Conservation (phyloP, 2,888 invertebrate genomes). For the Drosophila parthenogenetica region DNA sequence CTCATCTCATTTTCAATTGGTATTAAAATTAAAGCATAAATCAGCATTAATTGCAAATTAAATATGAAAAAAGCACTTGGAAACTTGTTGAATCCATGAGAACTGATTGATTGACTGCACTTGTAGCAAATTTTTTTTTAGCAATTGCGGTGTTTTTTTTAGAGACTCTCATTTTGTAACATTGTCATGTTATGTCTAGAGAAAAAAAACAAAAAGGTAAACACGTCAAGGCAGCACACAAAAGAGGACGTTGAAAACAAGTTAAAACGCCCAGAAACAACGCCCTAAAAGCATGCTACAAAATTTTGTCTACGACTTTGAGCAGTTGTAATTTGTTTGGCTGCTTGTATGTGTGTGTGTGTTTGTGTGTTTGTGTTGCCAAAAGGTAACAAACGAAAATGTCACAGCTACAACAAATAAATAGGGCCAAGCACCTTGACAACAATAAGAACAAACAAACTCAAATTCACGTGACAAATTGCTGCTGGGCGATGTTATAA, state of each 20-base stretch:
- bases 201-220: slow-evolving; percentile 24
- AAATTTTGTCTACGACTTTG: slow-evolving; percentile 38
- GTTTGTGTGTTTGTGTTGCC: background rate
- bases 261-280: slow-evolving; percentile 19
- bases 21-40: background rate
- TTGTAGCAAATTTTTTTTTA: background rate
- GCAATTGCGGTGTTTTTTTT: background rate
- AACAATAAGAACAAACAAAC: slow-evolving; percentile 23
- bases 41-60: slow-evolving; percentile 13
- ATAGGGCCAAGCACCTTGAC: slow-evolving; percentile 20
- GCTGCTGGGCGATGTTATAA: slow-evolving; percentile 65
- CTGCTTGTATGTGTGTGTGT: slow-evolving; percentile 1
- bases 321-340: slow-evolving; percentile 55
- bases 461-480: slow-evolving; percentile 76
- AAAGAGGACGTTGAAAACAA: slow-evolving; percentile 11
- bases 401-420: slow-evolving; percentile 37
- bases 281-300: slow-evolving; percentile 59
- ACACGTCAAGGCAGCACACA: slow-evolving; percentile 41
- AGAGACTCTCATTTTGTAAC: background rate
- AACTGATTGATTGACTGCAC: slow-evolving; percentile 8
- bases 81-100: slow-evolving; percentile 12
- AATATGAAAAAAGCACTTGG: background rate
- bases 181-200: slow-evolving; percentile 43
- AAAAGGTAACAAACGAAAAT: slow-evolving; percentile 51
- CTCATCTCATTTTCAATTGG: background rate